A percentile compares a stretch with the other conserved stretches of the same genome.
phyloP scores from a whole-genome alignment of 1,140 invertebrate genomes.

The Schlechtendalia chinensis region DNA sequence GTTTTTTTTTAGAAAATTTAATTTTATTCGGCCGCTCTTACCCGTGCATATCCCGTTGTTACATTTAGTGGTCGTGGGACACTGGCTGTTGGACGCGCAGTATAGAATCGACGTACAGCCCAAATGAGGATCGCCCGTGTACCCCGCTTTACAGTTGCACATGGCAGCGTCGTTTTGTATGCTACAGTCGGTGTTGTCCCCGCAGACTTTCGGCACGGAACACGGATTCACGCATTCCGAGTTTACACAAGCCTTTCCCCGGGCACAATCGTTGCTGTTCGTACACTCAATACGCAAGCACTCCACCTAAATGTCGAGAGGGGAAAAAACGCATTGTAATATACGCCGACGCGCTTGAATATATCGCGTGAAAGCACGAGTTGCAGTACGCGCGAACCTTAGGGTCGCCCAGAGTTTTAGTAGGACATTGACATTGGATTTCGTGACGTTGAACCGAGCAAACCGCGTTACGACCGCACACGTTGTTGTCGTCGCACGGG shows the following conservation, averaged over 20 bases:
- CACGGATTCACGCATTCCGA: slow-evolving; percentile 58
- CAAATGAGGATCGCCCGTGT: slow-evolving; percentile 73
- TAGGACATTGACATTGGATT: slow-evolving; percentile 77
- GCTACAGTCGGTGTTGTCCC: slow-evolving; percentile 58
- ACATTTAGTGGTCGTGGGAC: slow-evolving; percentile 76
- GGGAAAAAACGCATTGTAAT: no score
- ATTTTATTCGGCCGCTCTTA: slow-evolving; percentile 56
- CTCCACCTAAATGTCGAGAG: slow-evolving; percentile 58
- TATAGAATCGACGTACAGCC: slow-evolving; percentile 55
- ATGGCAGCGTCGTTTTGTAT: slow-evolving; percentile 59
- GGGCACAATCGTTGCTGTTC: slow-evolving; percentile 56
- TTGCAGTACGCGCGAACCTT: slow-evolving; percentile 67
- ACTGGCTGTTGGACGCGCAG: slow-evolving; percentile 68
- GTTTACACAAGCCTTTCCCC: slow-evolving; percentile 57
- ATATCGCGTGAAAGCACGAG: neutral
- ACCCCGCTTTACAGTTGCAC: slow-evolving; percentile 77
- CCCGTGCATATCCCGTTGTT: slow-evolving; percentile 76
- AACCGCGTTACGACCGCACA: slow-evolving; percentile 77
- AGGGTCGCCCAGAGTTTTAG: slow-evolving; percentile 82
- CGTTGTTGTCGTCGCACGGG: slow-evolving; percentile 67
- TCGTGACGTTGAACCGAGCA: slow-evolving; percentile 72
- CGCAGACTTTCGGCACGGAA: slow-evolving; percentile 57
- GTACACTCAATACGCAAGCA: slow-evolving; percentile 65
- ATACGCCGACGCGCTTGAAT: no score
- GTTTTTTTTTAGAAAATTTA: no score